Evolutionary conservation across 1,140 invertebrate species (phyloP), one percentile per base, ranked within the genome.

Genomic region (Tetramorium alpestre): DNA sequence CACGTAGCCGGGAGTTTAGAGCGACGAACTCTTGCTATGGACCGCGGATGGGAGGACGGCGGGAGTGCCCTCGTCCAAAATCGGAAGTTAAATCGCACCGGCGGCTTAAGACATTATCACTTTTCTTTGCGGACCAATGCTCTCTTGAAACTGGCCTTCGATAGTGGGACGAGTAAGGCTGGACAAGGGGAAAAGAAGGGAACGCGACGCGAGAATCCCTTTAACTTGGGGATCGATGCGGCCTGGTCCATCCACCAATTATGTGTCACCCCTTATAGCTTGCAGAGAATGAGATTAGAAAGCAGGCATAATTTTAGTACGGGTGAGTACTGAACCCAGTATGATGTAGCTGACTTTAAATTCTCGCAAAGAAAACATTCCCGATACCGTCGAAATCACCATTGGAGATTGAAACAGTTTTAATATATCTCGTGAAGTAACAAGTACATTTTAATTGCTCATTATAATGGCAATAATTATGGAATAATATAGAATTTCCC

Each of bases 91-190:
- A 95, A 95, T 95, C 93, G 92, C 92, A 91, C 91, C 93, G 85
- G 91, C 89, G 92, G 93, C 94, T 95, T 94, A 95, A 95, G 93
- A 94, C 93, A 95, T 95, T 94, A 95, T 94, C 94, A 94, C 94
- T 95, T 94, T 95, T 94, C 93, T 94, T 94, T 93, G 89, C 90
- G 76, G 89, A 92, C 90, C 91, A 91, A 89, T 89, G 89, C 90
- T 92, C 90, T 92, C 90, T 82, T 87, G 69, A 60, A 84, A 84
- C 80, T 86, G 89, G 89, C 87, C 90, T 90, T 91, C 89, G 90
- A 86, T 73, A 67, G 69, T 56, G 72, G n/a, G 54, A 58, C 56
- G 87, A 70, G 16, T 70, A 77, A 75, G 60, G 16, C n/a, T 11
- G 81, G 33, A 22, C 58, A 58, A 85, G 16, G 41, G 28, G 11